Base-by-base conservation (phyloP, 2,888 invertebrate species). In the Papilio demoleus region DNA sequence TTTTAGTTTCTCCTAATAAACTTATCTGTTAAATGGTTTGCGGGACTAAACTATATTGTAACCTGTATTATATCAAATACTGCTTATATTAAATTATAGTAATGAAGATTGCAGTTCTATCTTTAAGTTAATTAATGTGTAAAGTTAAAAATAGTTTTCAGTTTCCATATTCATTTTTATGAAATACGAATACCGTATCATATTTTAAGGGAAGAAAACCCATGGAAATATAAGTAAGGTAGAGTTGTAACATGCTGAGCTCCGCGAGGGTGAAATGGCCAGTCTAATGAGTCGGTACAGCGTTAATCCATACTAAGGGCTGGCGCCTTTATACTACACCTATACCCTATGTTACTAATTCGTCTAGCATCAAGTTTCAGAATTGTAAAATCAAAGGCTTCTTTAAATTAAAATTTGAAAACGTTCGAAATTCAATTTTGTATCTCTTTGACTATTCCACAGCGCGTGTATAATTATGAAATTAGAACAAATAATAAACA, bases 201-300 rank as follows among this genome's bases (percentile, higher is more conserved):
- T 38, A 0, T 38, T 12, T 14, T 17, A 50, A 24, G 5, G 5
- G 2, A 27, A 27, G 8, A 27, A 27, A 14, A 53, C 27, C 27
- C 24, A 19, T n/a, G n/a, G 27, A 53, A 31, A 31, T 53, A 27
- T 1, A 53, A 56, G 17, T 56, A 56, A 31, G 9, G 9, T 56
- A 31, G 24, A 24, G 27, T 56, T 56, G 53, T 63, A 45, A 34
- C 11, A 22, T n/a, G 17, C 38, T 22, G 50, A 53, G 53, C 50
- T 36, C 38, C 38, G 64, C 50, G 34, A 50, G 64, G 64, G 64
- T 64, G 22, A 38, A 64, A 50, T 64, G 38, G 50, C 50, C 38
- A 50, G 53, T 17, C 36, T 53, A 64, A 36, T 50, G 50, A 53
- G 50, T 64, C 50, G 53, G n/a, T 53, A 64, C 64, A 17, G 22